Percentiles rank a stretch among this genome's conserved stretches.
phyloP scores from a whole-genome alignment of 2,888 invertebrate genomes.

The Trilocha varians region DNA sequence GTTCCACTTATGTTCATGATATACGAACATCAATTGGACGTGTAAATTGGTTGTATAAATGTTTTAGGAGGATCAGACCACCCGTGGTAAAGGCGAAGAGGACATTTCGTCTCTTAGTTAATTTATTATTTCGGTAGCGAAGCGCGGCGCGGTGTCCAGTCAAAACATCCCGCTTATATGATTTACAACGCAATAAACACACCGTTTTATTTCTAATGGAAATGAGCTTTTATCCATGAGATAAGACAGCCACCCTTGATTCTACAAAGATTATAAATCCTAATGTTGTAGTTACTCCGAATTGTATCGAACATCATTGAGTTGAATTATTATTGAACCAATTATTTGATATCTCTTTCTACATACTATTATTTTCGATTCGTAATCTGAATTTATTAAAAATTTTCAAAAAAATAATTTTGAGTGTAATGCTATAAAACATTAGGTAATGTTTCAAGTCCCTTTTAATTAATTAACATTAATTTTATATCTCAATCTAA shows the following conservation, averaged over 20 bases:
- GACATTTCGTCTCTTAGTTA: constrained; percentile 55
- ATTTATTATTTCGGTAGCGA: constrained; percentile 68
- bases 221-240: constrained; percentile 63
- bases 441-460: too few relatives aligned
- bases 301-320: too few relatives aligned
- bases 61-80: constrained; percentile 42
- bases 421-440: too few relatives aligned
- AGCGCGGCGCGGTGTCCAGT: constrained; percentile 41
- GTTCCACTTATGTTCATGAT: not conserved
- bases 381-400: too few relatives aligned
- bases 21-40: constrained; percentile 23
- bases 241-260: constrained; percentile 47
- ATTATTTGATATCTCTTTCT: too few relatives aligned
- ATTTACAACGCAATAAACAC: constrained; percentile 66
- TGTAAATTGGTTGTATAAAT: constrained; percentile 36
- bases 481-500: too few relatives aligned
- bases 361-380: too few relatives aligned
- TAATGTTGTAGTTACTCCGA: too few relatives aligned
- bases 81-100: constrained; percentile 53
- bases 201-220: constrained; percentile 65
- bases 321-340: too few relatives aligned
- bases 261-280: too few relatives aligned
- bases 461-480: too few relatives aligned
- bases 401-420: too few relatives aligned
- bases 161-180: constrained; percentile 67